These are phyloP conservation scores for Agrypnus murinus DNA, from an alignment of 2,888 invertebrate species.

Conservation along the genomic window DNA sequence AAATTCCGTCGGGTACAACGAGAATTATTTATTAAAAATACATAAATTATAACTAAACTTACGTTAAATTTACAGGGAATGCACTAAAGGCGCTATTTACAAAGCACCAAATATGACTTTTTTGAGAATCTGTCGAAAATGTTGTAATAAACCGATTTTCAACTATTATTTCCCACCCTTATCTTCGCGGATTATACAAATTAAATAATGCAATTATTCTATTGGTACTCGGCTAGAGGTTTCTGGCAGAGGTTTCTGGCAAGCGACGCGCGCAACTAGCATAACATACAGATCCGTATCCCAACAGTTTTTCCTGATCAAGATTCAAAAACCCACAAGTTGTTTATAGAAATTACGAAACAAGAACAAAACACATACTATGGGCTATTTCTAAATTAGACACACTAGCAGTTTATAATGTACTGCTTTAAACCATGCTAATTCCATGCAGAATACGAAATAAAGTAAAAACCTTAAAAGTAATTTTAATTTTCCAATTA, in stretches of 20 bases:
- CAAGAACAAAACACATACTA: not conserved
- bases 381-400: slow-evolving; percentile 3
- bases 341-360: not conserved
- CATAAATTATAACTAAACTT: slow-evolving; percentile 59
- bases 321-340: not conserved
- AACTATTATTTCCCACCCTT: slow-evolving; percentile 65
- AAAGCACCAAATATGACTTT: slow-evolving; percentile 51
- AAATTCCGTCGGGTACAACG: not conserved
- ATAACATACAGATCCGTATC: slow-evolving; percentile 56
- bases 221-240: slow-evolving; percentile 67
- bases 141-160: slow-evolving; percentile 65
- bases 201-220: slow-evolving; percentile 56
- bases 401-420: not conserved
- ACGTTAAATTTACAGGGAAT: slow-evolving; percentile 69
- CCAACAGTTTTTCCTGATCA: slow-evolving; percentile 11
- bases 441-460: slow-evolving; percentile 20
- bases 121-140: slow-evolving; percentile 58
- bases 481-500: not conserved
- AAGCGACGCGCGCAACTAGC: slow-evolving; percentile 51
- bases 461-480: not conserved
- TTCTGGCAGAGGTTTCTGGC: slow-evolving; percentile 72
- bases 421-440: not conserved
- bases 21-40: not conserved
- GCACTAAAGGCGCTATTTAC: slow-evolving; percentile 54
- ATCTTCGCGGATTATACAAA: slow-evolving; percentile 64